A percentile compares a stretch with the other conserved stretches of the same genome.
Evolutionary conservation across 2,888 invertebrate genomes (phyloP).

Genomic region (Oconnorella tubifera): DNA sequence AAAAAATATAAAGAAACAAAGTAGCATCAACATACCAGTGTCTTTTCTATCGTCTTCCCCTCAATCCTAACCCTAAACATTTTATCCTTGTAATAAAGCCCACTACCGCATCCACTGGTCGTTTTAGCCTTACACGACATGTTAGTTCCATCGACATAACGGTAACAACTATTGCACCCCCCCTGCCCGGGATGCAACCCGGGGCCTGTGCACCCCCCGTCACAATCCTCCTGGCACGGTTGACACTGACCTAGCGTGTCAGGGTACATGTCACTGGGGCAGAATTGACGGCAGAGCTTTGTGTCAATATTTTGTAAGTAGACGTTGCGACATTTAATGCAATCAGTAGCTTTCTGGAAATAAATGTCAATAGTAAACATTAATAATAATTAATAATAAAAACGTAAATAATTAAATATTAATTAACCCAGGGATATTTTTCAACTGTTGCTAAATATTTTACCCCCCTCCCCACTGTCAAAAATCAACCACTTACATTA

Average conservation of each 20-base stretch:
- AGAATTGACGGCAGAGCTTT: not conserved
- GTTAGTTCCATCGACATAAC: not conserved
- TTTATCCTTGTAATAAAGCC: not conserved
- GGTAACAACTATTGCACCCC: constrained; percentile 1
- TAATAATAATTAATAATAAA: no score
- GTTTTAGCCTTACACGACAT: not conserved
- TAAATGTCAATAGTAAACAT: no score
- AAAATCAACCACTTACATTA: no score
- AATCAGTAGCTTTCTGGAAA: not conserved
- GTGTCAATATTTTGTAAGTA: not conserved
- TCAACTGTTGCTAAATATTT: no score
- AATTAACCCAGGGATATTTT: no score
- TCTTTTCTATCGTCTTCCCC: no score
- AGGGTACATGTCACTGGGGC: constrained; percentile 2
- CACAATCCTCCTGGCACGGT: not conserved
- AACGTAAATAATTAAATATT: no score
- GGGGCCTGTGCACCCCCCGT: constrained; percentile 1
- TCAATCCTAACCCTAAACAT: not conserved
- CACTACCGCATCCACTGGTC: not conserved
- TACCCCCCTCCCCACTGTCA: no score
- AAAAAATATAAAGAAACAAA: no score
- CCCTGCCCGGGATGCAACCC: not conserved
- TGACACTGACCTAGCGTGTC: not conserved
- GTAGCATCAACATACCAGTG: no score
- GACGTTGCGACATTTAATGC: not conserved